Conservation (phyloP, 2,888 invertebrate species). For the Acanthococcus lagerstroemiae region DNA sequence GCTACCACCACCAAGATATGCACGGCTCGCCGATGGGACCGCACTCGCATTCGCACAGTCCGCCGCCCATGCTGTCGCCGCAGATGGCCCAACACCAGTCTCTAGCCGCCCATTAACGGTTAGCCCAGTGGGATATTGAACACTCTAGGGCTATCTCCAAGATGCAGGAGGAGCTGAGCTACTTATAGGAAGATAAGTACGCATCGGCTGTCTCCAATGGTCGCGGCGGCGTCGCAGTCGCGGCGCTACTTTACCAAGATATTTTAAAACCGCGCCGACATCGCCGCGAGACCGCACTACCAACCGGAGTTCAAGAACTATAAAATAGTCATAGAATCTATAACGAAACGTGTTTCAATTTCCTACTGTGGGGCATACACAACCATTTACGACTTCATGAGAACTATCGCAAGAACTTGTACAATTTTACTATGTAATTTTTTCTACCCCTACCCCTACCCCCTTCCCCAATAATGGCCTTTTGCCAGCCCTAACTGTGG, state of each 20-base stretch:
- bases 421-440: background rate
- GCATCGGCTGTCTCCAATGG: constrained; percentile 34
- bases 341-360: constrained; percentile 23
- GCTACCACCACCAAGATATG: constrained; percentile 71
- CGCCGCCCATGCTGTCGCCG: constrained; percentile 69
- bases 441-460: background rate
- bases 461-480: constrained; percentile 1
- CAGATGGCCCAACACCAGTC: constrained; percentile 65
- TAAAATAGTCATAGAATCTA: background rate
- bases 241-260: too few relatives aligned
- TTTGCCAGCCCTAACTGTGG: constrained; percentile 23
- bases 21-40: constrained; percentile 77
- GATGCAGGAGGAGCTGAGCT: constrained; percentile 36
- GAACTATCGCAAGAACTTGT: constrained; percentile 7
- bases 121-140: constrained; percentile 40
- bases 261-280: too few relatives aligned
- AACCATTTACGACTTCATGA: too few relatives aligned
- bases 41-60: constrained; percentile 63
- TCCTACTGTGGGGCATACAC: constrained; percentile 23
- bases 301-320: too few relatives aligned
- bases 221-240: constrained; percentile 11
- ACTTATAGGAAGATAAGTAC: constrained; percentile 31
- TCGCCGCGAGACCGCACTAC: too few relatives aligned
- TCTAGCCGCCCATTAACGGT: constrained; percentile 68
- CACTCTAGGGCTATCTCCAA: constrained; percentile 39